Percentiles rank a stretch among this genome's conserved stretches.
These are phyloP conservation scores for Syngnathus rostellatus DNA, from an alignment of 2,797 vertebrate species.

Conservation along the genomic window DNA sequence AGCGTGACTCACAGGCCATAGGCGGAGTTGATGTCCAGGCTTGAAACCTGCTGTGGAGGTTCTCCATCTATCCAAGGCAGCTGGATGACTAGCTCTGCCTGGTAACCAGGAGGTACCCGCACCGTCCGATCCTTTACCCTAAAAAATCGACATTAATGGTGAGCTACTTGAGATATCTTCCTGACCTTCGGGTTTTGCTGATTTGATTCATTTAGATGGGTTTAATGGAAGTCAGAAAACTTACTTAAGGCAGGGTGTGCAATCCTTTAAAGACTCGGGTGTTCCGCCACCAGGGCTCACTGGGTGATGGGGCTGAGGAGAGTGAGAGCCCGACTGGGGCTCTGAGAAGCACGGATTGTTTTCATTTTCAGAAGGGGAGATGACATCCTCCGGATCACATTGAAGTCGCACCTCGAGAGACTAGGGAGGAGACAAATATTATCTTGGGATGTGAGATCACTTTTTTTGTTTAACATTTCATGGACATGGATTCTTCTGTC, in stretches of 20 bases:
- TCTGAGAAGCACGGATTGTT: slow-evolving; percentile 81
- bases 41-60: slow-evolving; percentile 92
- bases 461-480: neutral
- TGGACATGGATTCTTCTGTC: neutral
- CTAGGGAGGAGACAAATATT: slow-evolving; percentile 51
- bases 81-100: slow-evolving; percentile 91
- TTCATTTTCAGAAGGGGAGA: slow-evolving; percentile 84
- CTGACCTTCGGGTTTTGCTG: neutral
- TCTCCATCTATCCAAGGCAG: slow-evolving; percentile 91
- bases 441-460: neutral
- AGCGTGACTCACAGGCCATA: slow-evolving; percentile 88
- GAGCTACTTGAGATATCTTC: neutral
- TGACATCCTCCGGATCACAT: slow-evolving; percentile 83
- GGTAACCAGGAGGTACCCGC: slow-evolving; percentile 89
- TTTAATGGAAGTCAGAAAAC: slow-evolving; percentile 11
- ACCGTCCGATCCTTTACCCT: slow-evolving; percentile 88
- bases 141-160: slow-evolving; percentile 5
- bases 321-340: slow-evolving; percentile 67
- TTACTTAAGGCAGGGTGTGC: slow-evolving; percentile 86
- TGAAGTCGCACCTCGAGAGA: slow-evolving; percentile 87
- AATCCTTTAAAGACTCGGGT: slow-evolving; percentile 80
- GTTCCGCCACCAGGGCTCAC: slow-evolving; percentile 77
- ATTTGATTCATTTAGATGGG: neutral
- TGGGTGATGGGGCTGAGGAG: slow-evolving; percentile 75
- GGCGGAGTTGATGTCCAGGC: slow-evolving; percentile 88